Evolutionary conservation across 2,797 vertebrate genomes (phyloP).

Genomic region (Sebastes matsubarae): DNA sequence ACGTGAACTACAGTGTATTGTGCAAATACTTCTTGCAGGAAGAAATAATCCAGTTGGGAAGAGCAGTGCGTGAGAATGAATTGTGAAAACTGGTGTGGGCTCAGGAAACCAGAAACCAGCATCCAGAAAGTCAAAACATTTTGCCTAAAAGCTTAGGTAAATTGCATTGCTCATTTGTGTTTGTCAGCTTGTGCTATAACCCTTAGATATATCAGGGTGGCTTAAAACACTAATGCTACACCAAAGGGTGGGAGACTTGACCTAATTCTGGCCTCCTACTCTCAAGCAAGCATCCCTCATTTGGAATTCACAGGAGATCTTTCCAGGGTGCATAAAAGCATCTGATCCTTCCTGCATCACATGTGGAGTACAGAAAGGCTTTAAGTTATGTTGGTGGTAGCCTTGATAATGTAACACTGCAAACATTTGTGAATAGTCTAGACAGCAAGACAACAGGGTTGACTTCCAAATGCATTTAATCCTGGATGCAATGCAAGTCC

Average conservation of each 20-base stretch:
- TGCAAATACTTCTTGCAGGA: constrained; percentile 23
- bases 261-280: constrained; percentile 70
- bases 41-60: neutral
- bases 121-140: constrained; percentile 11
- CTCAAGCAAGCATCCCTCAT: constrained; percentile 40
- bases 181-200: constrained; percentile 41
- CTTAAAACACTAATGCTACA: constrained; percentile 61
- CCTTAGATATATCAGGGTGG: constrained; percentile 54
- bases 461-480: constrained; percentile 14
- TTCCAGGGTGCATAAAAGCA: constrained; percentile 30
- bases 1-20: constrained; percentile 29
- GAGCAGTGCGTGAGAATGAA: neutral
- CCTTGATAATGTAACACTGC: neutral
- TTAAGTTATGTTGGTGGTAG: neutral
- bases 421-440: neutral
- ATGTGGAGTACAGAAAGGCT: neutral
- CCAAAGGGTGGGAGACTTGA: constrained; percentile 65
- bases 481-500: neutral
- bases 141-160: constrained; percentile 3
- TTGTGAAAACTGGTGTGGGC: neutral
- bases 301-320: constrained; percentile 61
- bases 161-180: constrained; percentile 35
- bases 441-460: neutral
- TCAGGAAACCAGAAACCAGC: neutral
- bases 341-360: constrained; percentile 36